These are phyloP conservation scores for Beaufortia kweichowensis DNA, from an alignment of 2,113 vertebrate species.

Conservation along the genomic window DNA sequence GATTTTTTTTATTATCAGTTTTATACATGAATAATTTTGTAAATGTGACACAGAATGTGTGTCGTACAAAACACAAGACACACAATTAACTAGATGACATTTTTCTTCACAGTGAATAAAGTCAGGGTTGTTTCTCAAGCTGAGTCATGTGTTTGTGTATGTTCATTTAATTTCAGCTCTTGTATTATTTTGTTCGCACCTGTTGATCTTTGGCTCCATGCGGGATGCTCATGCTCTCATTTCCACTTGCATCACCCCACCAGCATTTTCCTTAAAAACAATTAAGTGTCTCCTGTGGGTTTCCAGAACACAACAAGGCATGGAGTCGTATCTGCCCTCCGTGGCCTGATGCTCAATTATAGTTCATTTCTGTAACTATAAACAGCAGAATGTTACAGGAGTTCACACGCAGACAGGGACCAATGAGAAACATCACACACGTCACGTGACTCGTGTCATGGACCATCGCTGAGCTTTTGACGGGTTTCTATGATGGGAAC, in stretches of 20 bases:
- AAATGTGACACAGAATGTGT: no score
- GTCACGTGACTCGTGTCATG: not conserved
- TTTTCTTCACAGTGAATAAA: not conserved
- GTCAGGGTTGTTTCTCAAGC: not conserved
- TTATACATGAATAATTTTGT: no score
- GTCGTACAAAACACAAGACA: no score
- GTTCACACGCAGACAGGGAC: constrained; percentile 3
- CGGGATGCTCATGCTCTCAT: constrained; percentile 33
- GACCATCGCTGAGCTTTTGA: not conserved
- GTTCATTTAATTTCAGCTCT: not conserved
- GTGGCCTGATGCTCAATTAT: constrained; percentile 37
- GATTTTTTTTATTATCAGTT: no score
- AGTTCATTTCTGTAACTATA: constrained; percentile 57
- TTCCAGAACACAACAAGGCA: constrained; percentile 45
- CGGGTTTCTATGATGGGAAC: not conserved
- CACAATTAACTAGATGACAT: no score
- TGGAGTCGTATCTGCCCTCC: constrained; percentile 5
- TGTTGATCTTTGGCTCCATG: constrained; percentile 12
- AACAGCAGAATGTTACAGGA: constrained; percentile 38
- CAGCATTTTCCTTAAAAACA: constrained; percentile 58
- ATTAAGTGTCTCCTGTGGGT: constrained; percentile 43
- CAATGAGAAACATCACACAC: not conserved
- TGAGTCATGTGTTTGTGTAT: not conserved
- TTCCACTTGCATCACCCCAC: constrained; percentile 59
- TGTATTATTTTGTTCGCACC: constrained; percentile 26